Evolutionary conservation across 2,113 vertebrate species (phyloP).

Genomic region (Eclectus roratus): DNA sequence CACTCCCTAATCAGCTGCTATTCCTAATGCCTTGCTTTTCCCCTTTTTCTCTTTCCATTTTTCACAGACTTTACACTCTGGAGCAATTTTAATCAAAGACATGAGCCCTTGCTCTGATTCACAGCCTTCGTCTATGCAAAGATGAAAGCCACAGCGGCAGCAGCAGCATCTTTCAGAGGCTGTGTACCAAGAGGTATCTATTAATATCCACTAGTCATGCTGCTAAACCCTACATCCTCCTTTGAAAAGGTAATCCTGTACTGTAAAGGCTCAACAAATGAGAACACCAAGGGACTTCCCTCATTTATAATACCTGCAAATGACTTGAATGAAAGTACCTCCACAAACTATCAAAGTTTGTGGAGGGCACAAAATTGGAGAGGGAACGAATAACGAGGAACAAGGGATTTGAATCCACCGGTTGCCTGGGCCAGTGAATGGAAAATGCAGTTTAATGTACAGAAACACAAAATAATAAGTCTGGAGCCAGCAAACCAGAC

Average conservation of each 20-base stretch:
- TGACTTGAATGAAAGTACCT: slow-evolving; percentile 44
- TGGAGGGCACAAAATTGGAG: slow-evolving; percentile 37
- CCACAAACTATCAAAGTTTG: slow-evolving; percentile 19
- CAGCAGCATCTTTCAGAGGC: not conserved
- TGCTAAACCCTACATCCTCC: not conserved
- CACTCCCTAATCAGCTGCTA: not conserved
- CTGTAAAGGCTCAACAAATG: slow-evolving; percentile 36
- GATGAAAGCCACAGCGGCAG: not conserved
- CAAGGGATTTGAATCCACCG: slow-evolving; percentile 64
- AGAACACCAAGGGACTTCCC: slow-evolving; percentile 39
- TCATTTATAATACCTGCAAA: slow-evolving; percentile 64
- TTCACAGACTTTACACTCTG: not conserved
- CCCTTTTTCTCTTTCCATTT: not conserved
- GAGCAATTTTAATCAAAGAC: not conserved
- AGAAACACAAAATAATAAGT: slow-evolving; percentile 72
- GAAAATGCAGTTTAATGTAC: slow-evolving; percentile 71
- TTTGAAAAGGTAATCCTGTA: slow-evolving; percentile 24
- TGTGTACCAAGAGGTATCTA: not conserved
- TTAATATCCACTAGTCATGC: slow-evolving; percentile 3
- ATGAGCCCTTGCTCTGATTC: not conserved
- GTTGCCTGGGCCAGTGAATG: slow-evolving; percentile 52
- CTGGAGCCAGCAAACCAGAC: slow-evolving; percentile 53
- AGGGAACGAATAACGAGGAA: slow-evolving; percentile 67
- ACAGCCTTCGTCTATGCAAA: not conserved
- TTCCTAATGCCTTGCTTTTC: not conserved